Percentiles rank a stretch among this genome's conserved stretches.
Conservation (phyloP, 2,113 vertebrate species). For the Brachionichthys hirsutus region DNA sequence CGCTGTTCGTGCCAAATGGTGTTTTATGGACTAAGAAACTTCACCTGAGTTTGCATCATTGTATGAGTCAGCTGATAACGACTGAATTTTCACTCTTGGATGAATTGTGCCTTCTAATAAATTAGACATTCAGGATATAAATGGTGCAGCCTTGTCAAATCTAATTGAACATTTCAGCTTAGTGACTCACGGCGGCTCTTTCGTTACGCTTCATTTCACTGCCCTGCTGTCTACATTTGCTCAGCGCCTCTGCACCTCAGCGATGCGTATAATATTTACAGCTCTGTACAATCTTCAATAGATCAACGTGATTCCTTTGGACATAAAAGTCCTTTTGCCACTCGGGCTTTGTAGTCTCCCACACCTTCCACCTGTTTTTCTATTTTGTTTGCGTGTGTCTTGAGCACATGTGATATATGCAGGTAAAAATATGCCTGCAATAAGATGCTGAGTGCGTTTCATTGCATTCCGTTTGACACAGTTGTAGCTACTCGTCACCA, state of each 20-base stretch:
- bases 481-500: too few species aligned
- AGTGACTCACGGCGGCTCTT: background rate
- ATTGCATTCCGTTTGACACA: too few species aligned
- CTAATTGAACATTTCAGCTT: background rate
- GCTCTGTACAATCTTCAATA: background rate
- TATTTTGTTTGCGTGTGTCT: background rate
- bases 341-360: constrained; percentile 14
- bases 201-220: constrained; percentile 8
- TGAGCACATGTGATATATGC: too few species aligned
- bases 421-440: too few species aligned
- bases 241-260: background rate
- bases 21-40: background rate
- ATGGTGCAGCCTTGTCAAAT: background rate
- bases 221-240: background rate
- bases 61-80: too few species aligned
- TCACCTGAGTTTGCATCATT: too few species aligned
- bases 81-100: too few species aligned
- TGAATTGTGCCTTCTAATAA: background rate
- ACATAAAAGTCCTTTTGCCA: background rate
- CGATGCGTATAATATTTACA: background rate
- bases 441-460: too few species aligned
- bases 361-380: constrained; percentile 20
- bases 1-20: too few species aligned
- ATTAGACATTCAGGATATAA: too few species aligned
- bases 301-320: background rate